Percentiles rank a stretch among this genome's conserved stretches.
Evolutionary conservation across 2,888 invertebrate species (phyloP).

Genomic region (Epinotia bilunana): DNA sequence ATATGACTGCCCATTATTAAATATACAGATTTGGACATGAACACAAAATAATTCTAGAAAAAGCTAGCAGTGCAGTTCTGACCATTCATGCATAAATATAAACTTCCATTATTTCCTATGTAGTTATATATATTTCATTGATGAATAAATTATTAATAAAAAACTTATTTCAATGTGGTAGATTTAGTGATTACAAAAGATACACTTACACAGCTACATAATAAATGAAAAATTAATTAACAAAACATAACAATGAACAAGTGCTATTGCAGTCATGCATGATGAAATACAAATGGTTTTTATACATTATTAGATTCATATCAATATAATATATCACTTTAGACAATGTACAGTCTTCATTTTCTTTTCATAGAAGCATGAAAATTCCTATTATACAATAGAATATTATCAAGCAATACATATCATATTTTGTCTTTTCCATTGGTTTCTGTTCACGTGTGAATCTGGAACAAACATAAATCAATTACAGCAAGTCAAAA

Average conservation of each 20-base stretch:
- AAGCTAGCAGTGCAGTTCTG: background rate
- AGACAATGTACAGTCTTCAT: constrained; percentile 14
- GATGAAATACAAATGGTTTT: background rate
- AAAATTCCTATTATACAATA: background rate
- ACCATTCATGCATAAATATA: background rate
- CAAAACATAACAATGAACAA: constrained; percentile 29
- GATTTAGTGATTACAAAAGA: constrained; percentile 13
- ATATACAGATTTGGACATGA: background rate
- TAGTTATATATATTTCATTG: constrained; percentile 6
- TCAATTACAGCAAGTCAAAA: constrained; percentile 25
- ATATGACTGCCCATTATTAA: too few relatives aligned
- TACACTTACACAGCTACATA: constrained; percentile 22
- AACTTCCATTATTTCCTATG: background rate
- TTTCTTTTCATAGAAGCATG: constrained; percentile 1
- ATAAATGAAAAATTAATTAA: constrained; percentile 14
- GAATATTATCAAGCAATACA: constrained; percentile 13
- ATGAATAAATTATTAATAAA: constrained; percentile 6
- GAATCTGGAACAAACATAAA: constrained; percentile 25
- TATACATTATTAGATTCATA: background rate
- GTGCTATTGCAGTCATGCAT: background rate
- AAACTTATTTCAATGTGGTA: constrained; percentile 19
- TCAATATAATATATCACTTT: constrained; percentile 6
- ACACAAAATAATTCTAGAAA: background rate
- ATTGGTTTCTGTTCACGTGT: constrained; percentile 19
- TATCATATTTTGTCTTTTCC: constrained; percentile 17